Conservation (phyloP, 2,888 invertebrate genomes). For the Chorisops tibialis region DNA sequence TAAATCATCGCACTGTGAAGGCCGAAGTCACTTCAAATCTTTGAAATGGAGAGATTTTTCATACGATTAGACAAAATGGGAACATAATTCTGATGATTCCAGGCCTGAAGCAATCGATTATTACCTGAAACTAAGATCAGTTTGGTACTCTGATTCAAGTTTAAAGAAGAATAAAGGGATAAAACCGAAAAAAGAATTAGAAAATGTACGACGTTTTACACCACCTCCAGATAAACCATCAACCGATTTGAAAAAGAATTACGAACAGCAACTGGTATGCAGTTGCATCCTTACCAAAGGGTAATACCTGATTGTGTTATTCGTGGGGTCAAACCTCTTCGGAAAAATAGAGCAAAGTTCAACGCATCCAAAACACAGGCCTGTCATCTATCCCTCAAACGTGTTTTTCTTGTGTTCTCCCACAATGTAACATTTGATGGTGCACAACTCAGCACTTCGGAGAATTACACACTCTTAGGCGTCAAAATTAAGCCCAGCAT, state of each 20-base stretch:
- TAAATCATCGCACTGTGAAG: conserved; percentile 84
- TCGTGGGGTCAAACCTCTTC: conserved; percentile 98
- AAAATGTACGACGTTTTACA: no score
- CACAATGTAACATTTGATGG: no score
- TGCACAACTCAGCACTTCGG: no score
- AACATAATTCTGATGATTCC: conserved; percentile 88
- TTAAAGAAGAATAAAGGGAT: conserved; percentile 74
- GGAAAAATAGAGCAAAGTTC: no score
- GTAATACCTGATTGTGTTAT: conserved; percentile 95
- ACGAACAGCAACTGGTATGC: conserved; percentile 94
- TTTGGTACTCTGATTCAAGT: conserved; percentile 66
- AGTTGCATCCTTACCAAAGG: conserved; percentile 97
- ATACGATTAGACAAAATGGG: conserved; percentile 98
- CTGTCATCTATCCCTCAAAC: no score
- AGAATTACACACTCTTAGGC: no score
- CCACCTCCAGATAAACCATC: conserved; percentile 84
- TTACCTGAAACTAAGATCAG: conserved; percentile 81
- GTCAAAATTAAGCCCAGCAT: no score
- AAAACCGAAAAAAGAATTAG: no score
- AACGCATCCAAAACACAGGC: no score
- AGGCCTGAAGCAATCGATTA: conserved; percentile 87
- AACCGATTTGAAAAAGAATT: conserved; percentile 88
- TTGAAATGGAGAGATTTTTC: conserved; percentile 96
- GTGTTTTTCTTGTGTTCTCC: no score
- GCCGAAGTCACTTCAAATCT: conserved; percentile 84